Percentiles rank a stretch among this genome's conserved stretches.
Conservation (phyloP, 2,888 invertebrate genomes). For the Volucella inanis region DNA sequence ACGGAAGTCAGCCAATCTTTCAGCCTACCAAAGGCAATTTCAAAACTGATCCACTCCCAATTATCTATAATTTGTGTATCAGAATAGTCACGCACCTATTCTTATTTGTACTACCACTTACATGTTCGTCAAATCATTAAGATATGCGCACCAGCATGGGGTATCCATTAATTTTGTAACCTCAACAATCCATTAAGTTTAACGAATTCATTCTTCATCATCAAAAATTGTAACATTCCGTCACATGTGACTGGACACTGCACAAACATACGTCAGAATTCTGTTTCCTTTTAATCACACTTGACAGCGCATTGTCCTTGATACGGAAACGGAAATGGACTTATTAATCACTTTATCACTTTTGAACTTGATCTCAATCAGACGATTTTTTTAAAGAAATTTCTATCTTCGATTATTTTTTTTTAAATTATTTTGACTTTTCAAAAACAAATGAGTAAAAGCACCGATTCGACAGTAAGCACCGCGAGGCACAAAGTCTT, state of each 20-base stretch:
- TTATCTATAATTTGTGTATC: constrained; percentile 26
- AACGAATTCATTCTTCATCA: constrained; percentile 18
- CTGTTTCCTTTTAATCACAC: constrained; percentile 42
- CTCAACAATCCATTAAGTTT: constrained; percentile 58
- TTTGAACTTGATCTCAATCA: neutral
- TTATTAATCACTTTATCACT: constrained; percentile 48
- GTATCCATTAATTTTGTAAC: constrained; percentile 58
- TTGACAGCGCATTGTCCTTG: constrained; percentile 54
- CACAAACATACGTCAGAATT: constrained; percentile 11
- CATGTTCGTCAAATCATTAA: neutral
- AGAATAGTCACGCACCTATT: constrained; percentile 23
- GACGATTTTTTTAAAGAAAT: too few species aligned
- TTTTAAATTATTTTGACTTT: constrained; percentile 12
- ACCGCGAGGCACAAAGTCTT: constrained; percentile 79
- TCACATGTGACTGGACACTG: constrained; percentile 43
- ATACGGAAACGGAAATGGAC: constrained; percentile 1
- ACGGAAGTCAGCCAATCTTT: constrained; percentile 10
- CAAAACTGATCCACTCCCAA: constrained; percentile 10
- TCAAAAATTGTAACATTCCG: constrained; percentile 43
- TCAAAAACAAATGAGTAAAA: constrained; percentile 3
- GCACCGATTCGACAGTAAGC: too few species aligned
- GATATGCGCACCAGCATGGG: constrained; percentile 6
- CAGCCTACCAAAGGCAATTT: neutral
- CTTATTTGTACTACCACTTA: constrained; percentile 21
- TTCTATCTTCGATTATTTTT: constrained; percentile 1